Base-by-base conservation (phyloP, 1,140 invertebrate genomes). In the Leguminivora glycinivorella region DNA sequence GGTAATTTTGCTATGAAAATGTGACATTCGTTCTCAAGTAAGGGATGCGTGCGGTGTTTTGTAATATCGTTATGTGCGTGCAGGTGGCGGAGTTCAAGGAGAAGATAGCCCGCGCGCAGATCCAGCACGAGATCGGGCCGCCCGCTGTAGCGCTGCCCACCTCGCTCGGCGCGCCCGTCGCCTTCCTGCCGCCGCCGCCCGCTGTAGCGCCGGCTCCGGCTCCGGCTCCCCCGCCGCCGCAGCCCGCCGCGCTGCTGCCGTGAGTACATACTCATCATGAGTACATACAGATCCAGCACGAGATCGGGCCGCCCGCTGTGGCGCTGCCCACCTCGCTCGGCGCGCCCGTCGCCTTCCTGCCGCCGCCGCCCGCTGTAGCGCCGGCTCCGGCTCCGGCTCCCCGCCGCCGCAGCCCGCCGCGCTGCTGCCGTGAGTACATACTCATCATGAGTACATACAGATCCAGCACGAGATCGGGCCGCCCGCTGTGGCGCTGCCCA, bases 61-160 rank as follows among this genome's bases (percentile, higher is more conserved):
- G n/a, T n/a, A n/a, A n/a, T n/a, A n/a, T n/a, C n/a, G n/a, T n/a
- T 34, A 1, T 34, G 0, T 34, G 7, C 9, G 17, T 0, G 7
- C 73, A 90, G 88, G 88, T 91, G 73, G 85, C 86, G 14, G 83
- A 88, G 75, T 91, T 91, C 74, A 91, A 91, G 72, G 85, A 91
- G 80, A 91, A 90, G 77, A 85, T 92, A 63, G 89, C 87, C 5
- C 77, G 78, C 56, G 85, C 88, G 10, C 86, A 91, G 72, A 74
- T 88, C 63, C 85, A 87, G 71, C 71, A 81, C 10, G 75, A 76
- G 67, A 72, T 83, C 68, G 83, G 81, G 1, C 75, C 75, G 29
- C 79, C 79, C 2, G 75, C 73, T 12, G 31, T 81, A 31, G 72
- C 71, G 10, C 52, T 71, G 14, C 75, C 80, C 25, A 75, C 73